A percentile compares a stretch with the other conserved stretches of the same genome.
Conservation (phyloP, 2,113 vertebrate species). For the Tiliqua scincoides region DNA sequence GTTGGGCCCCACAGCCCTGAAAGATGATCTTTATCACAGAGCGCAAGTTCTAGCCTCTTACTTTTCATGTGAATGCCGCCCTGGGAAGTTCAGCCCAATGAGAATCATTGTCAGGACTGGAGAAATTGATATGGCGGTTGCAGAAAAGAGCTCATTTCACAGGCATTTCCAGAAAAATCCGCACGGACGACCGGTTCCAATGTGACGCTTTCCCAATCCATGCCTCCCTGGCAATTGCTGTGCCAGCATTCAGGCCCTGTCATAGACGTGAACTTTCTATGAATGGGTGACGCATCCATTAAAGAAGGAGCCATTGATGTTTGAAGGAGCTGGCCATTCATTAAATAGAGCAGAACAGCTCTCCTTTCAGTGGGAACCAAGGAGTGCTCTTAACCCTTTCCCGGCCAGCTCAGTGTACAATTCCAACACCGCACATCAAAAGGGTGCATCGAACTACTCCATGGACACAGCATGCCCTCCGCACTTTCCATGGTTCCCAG, state of each 20-base stretch:
- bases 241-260: constrained; percentile 17
- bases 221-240: not conserved
- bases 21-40: not conserved
- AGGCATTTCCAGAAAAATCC: not conserved
- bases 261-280: constrained; percentile 66
- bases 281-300: constrained; percentile 64
- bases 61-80: not conserved
- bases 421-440: constrained; percentile 65
- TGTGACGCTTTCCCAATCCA: not conserved
- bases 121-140: not conserved
- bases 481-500: constrained; percentile 27
- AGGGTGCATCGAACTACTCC: constrained; percentile 45
- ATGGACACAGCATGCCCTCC: constrained; percentile 50
- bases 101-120: not conserved
- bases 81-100: not conserved
- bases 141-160: not conserved
- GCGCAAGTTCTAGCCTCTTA: not conserved
- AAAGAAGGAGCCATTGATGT: constrained; percentile 72
- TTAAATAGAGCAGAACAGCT: constrained; percentile 70
- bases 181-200: not conserved
- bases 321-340: constrained; percentile 63
- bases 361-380: constrained; percentile 63
- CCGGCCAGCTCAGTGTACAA: constrained; percentile 50
- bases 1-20: no score
- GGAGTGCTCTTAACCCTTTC: constrained; percentile 66